phyloP scores from a whole-genome alignment of 2,797 vertebrate species.

The Petrocephalus schoutedeni region DNA sequence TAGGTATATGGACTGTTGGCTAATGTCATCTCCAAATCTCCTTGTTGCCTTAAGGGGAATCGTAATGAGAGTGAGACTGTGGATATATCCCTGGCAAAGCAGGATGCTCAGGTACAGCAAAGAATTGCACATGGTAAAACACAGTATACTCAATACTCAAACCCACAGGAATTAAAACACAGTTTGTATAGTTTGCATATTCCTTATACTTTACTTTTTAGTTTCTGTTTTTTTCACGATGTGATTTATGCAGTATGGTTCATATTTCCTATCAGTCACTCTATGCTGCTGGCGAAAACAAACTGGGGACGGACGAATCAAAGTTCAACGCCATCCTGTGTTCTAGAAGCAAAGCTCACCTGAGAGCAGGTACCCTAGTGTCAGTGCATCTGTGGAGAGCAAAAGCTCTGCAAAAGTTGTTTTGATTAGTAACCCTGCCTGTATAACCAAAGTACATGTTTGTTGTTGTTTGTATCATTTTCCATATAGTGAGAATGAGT shows the following conservation, averaged over 20 bases:
- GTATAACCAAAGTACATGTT: not conserved
- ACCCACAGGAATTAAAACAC: not conserved
- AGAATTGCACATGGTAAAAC: not conserved
- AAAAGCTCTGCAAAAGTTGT: not conserved
- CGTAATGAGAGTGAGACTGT: slow-evolving; percentile 80
- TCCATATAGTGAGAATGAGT: not conserved
- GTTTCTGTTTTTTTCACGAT: not conserved
- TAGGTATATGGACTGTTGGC: not conserved
- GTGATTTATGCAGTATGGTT: not conserved
- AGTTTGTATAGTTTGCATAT: not conserved
- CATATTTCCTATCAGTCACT: slow-evolving; percentile 61
- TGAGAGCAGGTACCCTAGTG: slow-evolving; percentile 76
- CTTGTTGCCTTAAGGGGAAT: slow-evolving; percentile 70
- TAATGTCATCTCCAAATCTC: not conserved
- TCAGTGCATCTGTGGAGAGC: not conserved
- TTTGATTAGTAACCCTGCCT: not conserved
- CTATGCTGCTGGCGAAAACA: slow-evolving; percentile 90
- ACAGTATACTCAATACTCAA: not conserved
- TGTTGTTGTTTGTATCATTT: not conserved
- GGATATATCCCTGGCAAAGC: slow-evolving; percentile 81
- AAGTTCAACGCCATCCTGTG: slow-evolving; percentile 95
- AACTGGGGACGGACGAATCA: slow-evolving; percentile 93
- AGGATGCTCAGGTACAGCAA: slow-evolving; percentile 87
- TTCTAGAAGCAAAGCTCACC: slow-evolving; percentile 81
- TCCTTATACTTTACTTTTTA: not conserved